phyloP scores from a whole-genome alignment of 2,113 vertebrate species.

The Phaethornis superciliosus region DNA sequence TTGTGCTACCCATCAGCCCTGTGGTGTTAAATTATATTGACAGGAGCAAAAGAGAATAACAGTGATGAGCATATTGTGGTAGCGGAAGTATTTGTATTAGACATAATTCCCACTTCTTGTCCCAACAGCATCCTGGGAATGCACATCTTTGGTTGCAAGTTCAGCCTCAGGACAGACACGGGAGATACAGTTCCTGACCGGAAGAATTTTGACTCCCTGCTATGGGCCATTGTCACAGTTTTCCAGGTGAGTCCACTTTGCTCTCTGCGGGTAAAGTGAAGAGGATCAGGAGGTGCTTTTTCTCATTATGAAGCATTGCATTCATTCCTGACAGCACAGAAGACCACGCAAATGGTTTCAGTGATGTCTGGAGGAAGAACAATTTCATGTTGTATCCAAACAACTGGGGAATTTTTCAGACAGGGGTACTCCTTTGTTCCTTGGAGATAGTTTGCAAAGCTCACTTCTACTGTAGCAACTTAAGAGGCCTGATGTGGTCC shows the following conservation, averaged over 20 bases:
- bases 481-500: background rate
- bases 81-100: background rate
- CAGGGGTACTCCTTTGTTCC: background rate
- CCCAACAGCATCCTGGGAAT: slow-evolving; percentile 91
- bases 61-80: background rate
- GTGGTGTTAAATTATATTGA: background rate
- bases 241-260: slow-evolving; percentile 85
- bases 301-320: background rate
- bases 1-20: background rate
- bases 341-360: background rate
- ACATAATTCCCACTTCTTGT: background rate
- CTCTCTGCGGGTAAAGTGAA: background rate
- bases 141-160: slow-evolving; percentile 99
- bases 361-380: background rate
- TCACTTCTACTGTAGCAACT: background rate
- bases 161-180: slow-evolving; percentile 92
- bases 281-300: background rate
- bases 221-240: slow-evolving; percentile 97
- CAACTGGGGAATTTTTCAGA: background rate
- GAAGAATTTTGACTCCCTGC: slow-evolving; percentile 96
- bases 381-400: background rate
- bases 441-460: background rate
- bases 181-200: slow-evolving; percentile 95
- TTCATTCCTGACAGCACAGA: background rate
- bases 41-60: background rate